Evolutionary conservation across 2,797 vertebrate genomes (phyloP), one percentile per base, ranked within the genome.

Genomic region (Otolemur crassicaudatus): DNA sequence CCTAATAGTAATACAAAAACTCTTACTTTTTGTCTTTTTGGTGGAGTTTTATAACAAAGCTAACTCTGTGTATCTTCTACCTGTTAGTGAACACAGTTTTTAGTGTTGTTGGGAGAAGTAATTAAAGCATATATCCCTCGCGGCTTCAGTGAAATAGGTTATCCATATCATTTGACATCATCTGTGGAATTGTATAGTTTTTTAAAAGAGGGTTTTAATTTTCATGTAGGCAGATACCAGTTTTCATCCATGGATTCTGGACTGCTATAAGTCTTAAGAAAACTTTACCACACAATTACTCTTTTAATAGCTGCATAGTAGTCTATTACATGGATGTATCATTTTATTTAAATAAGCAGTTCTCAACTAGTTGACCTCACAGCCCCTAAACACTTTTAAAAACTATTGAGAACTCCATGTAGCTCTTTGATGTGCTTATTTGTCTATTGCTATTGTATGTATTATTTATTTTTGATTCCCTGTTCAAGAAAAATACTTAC

Each of bases 251-350:
- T 77, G 61, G 16, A 40, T 86, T 84, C 65, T 93, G n/a, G 34
- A 25, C 90, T 94, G 90, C 81, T 79, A 7, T 53, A 17, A 73
- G 6, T 94, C 40, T 73, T 93, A 79, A n/a, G 43, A 88, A 85
- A 87, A 83, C n/a, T 79, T 92, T 81, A 77, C 16, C n/a, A 37
- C 40, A 29, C 22, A 85, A 2, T 91, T 81, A 81, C 16, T 40
- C 53, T 87, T 31, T 58, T 79, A 69, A 27, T 85, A 69, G 49
- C 7, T 10, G 17, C 34, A 12, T 73, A 19, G 34, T 77, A 87
- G 43, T 79, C 31, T 82, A 13, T 88, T 86, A 16, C 22, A 69
- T 84, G 43, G 43, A n/a, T 43, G 3, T 79, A 49, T n/a, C 11
- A 27, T 76, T 92, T 91, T 77, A 40, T 69, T 90, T 84, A 70